Evolutionary conservation across 2,797 vertebrate genomes (phyloP), one percentile per base, ranked within the genome.

Genomic region (Amphiprion clarkii): DNA sequence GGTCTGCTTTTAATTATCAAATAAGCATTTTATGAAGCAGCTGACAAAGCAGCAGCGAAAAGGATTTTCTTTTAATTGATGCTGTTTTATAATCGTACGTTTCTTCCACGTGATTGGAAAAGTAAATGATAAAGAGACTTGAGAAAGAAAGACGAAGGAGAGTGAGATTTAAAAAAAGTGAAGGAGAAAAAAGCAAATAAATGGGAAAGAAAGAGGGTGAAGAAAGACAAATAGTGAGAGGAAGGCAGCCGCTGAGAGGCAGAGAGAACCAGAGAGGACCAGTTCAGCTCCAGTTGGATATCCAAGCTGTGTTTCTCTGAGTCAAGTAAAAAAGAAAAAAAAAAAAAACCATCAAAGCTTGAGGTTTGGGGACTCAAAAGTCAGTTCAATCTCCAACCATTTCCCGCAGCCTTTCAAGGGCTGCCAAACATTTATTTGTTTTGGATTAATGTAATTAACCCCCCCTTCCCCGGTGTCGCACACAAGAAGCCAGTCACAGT

Each of bases 361-460:
- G 87, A 88, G 87, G 88, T 90, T 89, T 90, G 81, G 86, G 78
- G 87, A 91, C 81, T 78, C 75, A 44, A 88, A 79, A 88, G 84
- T 90, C 75, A 21, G 60, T 84, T 92, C 91, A 88, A 86, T 90
- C 88, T 90, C 84, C 81, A 86, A 84, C 84, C 83, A 75, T 87
- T 88, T 86, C 81, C 89, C 92, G 27, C 86, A 86, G 82, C 81
- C 89, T 94, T 91, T 93, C 78, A 93, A 87, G 73, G 55, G 16
- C 73, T 89, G 92, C 91, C 92, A 95, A 87, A 82, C 81, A 71
- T 90, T 92, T 92, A 92, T 94, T 95, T 93, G 91, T 93, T 91
- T 92, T 91, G 87, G 90, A 93, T 94, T 94, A 93, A 90, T 92
- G 86, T 91, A 91, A 93, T 93, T 93, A 91, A 84, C 91, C 86